These are phyloP conservation scores for Cryptotis parvus DNA, from an alignment of 2,113 vertebrate genomes.

Conservation along the genomic window DNA sequence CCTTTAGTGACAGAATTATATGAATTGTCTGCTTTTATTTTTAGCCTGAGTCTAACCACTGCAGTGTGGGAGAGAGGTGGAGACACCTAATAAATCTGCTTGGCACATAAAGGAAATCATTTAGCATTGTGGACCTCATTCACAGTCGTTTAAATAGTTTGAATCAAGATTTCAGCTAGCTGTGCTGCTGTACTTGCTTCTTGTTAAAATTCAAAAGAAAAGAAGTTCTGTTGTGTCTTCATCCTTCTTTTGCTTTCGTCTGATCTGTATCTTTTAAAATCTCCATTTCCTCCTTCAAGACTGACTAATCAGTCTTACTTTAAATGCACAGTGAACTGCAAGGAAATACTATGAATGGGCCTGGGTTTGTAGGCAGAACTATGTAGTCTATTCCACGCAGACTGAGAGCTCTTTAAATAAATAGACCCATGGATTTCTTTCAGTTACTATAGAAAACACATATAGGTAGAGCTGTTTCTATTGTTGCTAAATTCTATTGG, in stretches of 20 bases:
- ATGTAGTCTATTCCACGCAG: conserved; percentile 8
- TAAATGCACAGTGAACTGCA: conserved; percentile 9
- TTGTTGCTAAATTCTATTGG: conserved; percentile 67
- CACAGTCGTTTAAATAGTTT: conserved; percentile 12
- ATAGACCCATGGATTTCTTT: conserved; percentile 44
- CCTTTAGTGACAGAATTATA: not conserved
- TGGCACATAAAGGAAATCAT: not conserved
- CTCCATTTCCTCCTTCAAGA: not conserved
- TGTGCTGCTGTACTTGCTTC: conserved; percentile 10
- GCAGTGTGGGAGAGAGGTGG: not conserved
- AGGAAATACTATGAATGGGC: conserved; percentile 41
- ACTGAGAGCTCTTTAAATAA: conserved; percentile 53
- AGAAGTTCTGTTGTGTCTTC: conserved; percentile 18
- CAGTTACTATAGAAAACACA: conserved; percentile 54
- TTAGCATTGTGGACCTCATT: not conserved
- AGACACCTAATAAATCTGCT: not conserved
- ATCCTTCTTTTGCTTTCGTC: conserved; percentile 19
- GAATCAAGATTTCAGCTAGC: conserved; percentile 6
- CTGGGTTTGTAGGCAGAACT: conserved; percentile 43
- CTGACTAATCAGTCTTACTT: conserved; percentile 7
- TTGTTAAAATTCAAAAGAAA: conserved; percentile 45
- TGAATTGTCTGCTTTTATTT: not conserved
- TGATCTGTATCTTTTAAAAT: conserved; percentile 44
- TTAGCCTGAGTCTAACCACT: not conserved
- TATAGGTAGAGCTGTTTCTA: conserved; percentile 9